These are phyloP conservation scores for Pachyramphus minor DNA, from an alignment of 2,113 vertebrate genomes.

Conservation along the genomic window DNA sequence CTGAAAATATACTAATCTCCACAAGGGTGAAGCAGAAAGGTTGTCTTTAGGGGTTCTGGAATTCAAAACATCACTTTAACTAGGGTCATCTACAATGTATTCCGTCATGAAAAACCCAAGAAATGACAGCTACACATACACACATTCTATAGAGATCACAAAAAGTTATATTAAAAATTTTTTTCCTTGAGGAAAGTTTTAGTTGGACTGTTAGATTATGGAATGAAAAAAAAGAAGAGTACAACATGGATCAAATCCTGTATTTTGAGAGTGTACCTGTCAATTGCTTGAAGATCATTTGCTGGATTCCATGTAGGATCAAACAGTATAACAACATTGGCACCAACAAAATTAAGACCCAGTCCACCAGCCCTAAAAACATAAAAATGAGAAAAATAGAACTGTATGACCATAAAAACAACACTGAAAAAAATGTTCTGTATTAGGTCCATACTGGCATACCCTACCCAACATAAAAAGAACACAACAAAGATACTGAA, in stretches of 20 bases:
- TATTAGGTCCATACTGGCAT: not conserved
- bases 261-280: conserved; percentile 77
- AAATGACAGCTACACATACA: not conserved
- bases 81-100: not conserved
- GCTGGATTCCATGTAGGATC: conserved; percentile 99
- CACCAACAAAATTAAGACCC: conserved; percentile 95
- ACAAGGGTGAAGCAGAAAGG: not conserved
- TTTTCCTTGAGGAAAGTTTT: not conserved
- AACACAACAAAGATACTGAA: not conserved
- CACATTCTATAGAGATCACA: not conserved
- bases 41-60: not conserved
- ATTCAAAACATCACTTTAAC: not conserved
- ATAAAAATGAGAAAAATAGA: not conserved
- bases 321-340: conserved; percentile 93
- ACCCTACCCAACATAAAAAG: not conserved
- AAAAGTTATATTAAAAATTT: not conserved
- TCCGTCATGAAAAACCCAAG: not conserved
- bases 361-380: conserved; percentile 89
- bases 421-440: not conserved
- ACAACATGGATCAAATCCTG: not conserved
- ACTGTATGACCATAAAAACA: not conserved
- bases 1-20: not conserved
- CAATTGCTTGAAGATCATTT: conserved; percentile 96
- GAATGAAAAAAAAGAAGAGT: not conserved
- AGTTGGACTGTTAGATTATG: not conserved